A percentile compares a stretch with the other conserved stretches of the same genome.
Evolutionary conservation across 2,113 vertebrate genomes (phyloP).

Genomic region (Papio anubis): DNA sequence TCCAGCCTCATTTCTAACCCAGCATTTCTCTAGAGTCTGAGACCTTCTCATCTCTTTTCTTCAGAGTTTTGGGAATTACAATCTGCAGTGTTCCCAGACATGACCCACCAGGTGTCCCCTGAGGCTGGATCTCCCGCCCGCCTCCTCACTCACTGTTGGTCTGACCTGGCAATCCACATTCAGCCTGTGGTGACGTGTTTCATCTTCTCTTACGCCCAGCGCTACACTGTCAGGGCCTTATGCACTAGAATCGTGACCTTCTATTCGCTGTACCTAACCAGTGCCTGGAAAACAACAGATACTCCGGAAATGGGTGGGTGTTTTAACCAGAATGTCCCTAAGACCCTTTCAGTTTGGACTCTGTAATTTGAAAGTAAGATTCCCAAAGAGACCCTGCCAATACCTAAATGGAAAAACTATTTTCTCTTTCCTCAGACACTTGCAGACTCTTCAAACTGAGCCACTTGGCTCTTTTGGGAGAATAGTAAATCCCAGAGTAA

Average conservation of each 20-base stretch:
- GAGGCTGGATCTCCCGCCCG: too few relatives aligned
- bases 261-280: background rate
- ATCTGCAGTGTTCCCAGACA: background rate
- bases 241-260: background rate
- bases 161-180: background rate
- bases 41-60: background rate
- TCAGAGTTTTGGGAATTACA: background rate
- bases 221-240: background rate
- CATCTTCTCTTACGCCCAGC: background rate
- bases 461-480: background rate
- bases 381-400: background rate
- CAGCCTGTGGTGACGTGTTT: background rate
- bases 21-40: background rate
- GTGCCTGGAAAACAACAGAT: background rate
- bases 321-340: background rate
- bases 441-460: background rate
- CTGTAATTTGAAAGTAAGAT: background rate
- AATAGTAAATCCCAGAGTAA: background rate
- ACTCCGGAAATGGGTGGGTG: background rate
- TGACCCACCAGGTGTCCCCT: background rate
- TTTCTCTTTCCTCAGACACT: background rate
- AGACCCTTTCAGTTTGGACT: background rate
- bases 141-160: background rate
- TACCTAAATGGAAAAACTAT: background rate
- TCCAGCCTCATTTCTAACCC: background rate